Evolutionary conservation across 2,888 invertebrate genomes (phyloP), one percentile per base, ranked within the genome.

Genomic region (Hanleya hanleyi): DNA sequence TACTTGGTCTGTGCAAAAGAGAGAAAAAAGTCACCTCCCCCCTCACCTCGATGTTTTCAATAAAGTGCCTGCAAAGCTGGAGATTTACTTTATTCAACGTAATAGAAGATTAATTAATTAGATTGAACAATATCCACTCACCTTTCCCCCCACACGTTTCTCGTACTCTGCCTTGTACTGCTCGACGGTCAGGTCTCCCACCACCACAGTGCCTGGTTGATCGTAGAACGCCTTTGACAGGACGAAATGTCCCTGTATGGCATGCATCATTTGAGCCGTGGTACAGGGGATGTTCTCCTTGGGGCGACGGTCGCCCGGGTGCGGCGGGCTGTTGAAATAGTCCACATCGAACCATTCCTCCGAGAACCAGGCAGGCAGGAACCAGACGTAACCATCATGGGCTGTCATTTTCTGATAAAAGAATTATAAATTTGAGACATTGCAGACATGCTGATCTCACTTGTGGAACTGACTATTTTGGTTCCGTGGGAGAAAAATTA

Each of bases 361-460:
- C 0, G 87, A 77, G 70, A 87, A 89, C 94, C 95, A 94, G 41
- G 93, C 92, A 0, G 97, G 96, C 71, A 97, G 91, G 87, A 97
- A 95, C 97, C 97, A 97, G 1, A 95, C 95, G 89, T 95, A 95
- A 49, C 95, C 95, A 80, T 94, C 90, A 33, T 84, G 77, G 3
- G 88, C 86, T 36, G 91, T 91, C 91, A 91, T 91, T 64, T 84
- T 84, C 91, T 91, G 81, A n/a, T 82, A 80, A n/a, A 37, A 26
- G 71, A 29, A 22, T 38, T 15, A 22, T 12, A 51, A 49, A 0
- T 29, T 38, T 41, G 41, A 12, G 18, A 41, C 9, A 41, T 41
- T 41, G n/a, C 41, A 41, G 9, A 57, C 26, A 7, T 57, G 12
- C 29, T n/a, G n/a, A n/a, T n/a, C n/a, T n/a, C n/a, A n/a, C n/a